phyloP scores from a whole-genome alignment of 1,140 invertebrate genomes.

The Lethrus apterus region DNA sequence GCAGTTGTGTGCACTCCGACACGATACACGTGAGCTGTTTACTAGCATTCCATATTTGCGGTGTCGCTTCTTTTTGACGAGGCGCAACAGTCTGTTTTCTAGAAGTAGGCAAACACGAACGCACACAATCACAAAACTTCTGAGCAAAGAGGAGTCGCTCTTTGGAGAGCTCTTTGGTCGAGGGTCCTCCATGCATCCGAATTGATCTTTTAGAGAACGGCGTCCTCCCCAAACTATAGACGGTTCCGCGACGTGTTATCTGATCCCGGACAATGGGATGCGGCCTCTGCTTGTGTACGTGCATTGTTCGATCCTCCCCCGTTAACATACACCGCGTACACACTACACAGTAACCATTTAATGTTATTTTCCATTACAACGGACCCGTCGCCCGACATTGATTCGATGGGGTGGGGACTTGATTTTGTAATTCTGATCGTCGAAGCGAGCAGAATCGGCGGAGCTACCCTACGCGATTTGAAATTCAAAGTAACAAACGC shows the following conservation, averaged over 20 bases:
- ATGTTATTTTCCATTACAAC: constrained; percentile 30
- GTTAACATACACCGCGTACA: constrained; percentile 16
- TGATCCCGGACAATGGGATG: constrained; percentile 10
- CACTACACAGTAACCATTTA: constrained; percentile 19
- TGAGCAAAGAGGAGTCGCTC: constrained; percentile 9
- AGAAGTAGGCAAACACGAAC: no score
- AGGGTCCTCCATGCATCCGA: not conserved
- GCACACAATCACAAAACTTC: no score
- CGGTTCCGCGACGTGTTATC: no score
- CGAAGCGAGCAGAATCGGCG: constrained; percentile 23
- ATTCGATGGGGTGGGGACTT: constrained; percentile 16
- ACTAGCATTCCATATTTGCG: constrained; percentile 5
- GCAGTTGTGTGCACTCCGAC: constrained; percentile 6
- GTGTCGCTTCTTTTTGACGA: constrained; percentile 5
- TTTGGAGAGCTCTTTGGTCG: constrained; percentile 9
- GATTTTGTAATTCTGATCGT: constrained; percentile 25
- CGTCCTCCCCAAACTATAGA: no score
- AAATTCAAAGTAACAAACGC: constrained; percentile 26
- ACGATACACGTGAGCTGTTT: constrained; percentile 2
- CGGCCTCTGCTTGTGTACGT: constrained; percentile 1
- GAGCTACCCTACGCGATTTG: constrained; percentile 23
- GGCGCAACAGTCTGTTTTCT: no score
- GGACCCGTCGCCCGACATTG: constrained; percentile 18
- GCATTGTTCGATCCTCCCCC: constrained; percentile 11
- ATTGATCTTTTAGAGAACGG: constrained; percentile 13